Percentiles rank a stretch among this genome's conserved stretches.
Conservation (phyloP, 2,113 vertebrate species). For the Megaptera novaeangliae region DNA sequence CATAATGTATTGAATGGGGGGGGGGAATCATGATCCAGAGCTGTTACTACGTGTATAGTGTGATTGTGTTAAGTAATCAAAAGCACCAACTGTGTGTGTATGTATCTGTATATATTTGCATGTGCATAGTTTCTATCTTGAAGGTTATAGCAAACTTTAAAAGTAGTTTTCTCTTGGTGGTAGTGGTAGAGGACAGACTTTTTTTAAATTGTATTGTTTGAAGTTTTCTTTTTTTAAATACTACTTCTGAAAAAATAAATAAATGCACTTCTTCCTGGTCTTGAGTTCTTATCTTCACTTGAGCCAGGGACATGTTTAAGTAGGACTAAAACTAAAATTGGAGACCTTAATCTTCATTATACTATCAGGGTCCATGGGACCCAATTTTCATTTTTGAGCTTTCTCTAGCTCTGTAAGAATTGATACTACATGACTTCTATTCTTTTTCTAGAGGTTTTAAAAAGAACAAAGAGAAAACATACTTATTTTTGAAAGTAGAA, state of each 20-base stretch:
- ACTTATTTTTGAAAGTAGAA: not conserved
- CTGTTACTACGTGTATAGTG: not conserved
- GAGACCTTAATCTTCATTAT: not conserved
- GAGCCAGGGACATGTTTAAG: not conserved
- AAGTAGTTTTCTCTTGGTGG: not conserved
- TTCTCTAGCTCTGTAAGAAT: not conserved
- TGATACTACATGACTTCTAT: not conserved
- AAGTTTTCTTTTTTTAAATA: not conserved
- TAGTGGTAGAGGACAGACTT: not conserved
- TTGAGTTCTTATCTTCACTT: constrained; percentile 17
- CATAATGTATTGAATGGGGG: not conserved
- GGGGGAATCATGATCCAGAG: not conserved
- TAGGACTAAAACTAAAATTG: not conserved
- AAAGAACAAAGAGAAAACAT: not conserved
- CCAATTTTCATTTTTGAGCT: not conserved
- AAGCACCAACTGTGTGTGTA: not conserved
- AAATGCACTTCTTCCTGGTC: not conserved
- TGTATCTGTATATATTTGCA: not conserved
- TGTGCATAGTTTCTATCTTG: not conserved
- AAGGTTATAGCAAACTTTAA: not conserved
- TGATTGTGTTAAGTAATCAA: not conserved
- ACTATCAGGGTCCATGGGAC: not conserved
- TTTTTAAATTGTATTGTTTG: not conserved
- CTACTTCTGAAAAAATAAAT: not conserved
- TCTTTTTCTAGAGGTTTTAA: not conserved